These are phyloP conservation scores for Notodonta ziczac DNA, from an alignment of 2,888 invertebrate genomes.

Conservation along the genomic window DNA sequence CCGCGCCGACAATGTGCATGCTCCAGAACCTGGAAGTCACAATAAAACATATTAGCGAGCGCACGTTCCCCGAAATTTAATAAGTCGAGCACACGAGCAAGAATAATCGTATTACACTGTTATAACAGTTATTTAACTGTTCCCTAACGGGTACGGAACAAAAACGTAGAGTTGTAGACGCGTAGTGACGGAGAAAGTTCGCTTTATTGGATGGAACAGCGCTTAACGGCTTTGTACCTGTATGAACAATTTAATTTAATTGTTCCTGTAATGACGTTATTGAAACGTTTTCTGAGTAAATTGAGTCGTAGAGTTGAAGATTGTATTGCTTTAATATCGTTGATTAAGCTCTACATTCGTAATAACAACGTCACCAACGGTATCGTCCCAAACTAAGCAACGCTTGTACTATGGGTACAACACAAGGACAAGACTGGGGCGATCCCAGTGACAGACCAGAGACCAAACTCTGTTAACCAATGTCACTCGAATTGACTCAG, in stretches of 20 bases:
- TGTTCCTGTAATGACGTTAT: constrained; percentile 4
- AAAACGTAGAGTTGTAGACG: constrained; percentile 23
- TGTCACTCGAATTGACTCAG: too few relatives aligned
- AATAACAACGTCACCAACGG: too few relatives aligned
- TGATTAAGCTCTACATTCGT: too few relatives aligned
- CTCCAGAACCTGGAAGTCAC: constrained; percentile 9
- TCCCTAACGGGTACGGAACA: constrained; percentile 16
- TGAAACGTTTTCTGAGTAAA: constrained; percentile 15
- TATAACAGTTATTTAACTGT: constrained; percentile 21
- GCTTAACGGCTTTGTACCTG: constrained; percentile 22
- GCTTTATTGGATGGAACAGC: constrained; percentile 24
- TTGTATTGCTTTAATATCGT: too few relatives aligned
- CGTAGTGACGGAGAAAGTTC: constrained; percentile 23
- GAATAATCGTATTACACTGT: constrained; percentile 35
- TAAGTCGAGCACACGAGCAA: constrained; percentile 41
- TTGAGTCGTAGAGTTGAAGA: constrained; percentile 20
- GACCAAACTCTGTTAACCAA: too few relatives aligned
- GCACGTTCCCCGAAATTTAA: constrained; percentile 60
- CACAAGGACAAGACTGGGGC: too few relatives aligned
- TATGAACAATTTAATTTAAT: constrained; percentile 6
- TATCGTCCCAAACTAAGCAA: too few relatives aligned
- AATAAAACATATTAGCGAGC: constrained; percentile 57
- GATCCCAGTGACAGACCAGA: too few relatives aligned
- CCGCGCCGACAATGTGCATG: constrained; percentile 12
- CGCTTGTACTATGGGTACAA: too few relatives aligned